Base-by-base conservation (phyloP, 2,113 vertebrate genomes). In the Excalfactoria chinensis region DNA sequence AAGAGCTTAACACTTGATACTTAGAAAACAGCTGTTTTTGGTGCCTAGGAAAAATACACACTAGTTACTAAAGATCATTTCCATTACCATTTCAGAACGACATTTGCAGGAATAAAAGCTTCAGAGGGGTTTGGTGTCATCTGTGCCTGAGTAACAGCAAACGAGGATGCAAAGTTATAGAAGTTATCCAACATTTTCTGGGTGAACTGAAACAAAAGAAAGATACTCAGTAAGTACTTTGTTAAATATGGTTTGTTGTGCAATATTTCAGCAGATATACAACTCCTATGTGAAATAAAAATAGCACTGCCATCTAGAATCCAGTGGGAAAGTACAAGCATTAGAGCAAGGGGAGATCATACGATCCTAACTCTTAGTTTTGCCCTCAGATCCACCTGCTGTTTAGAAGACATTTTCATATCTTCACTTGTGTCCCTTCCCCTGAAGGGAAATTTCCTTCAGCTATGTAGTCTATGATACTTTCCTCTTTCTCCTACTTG, bases 141-240 rank as follows among this genome's bases (percentile, higher is more conserved):
- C 97, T 99, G 99, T 49, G 98, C 98, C 97, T 99, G 99, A 71
- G 98, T 97, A 87, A 99, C 95, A 40, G 99, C 99, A 95, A 99
- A 99, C 0, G 99, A 99, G 20, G 98, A 98, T 60, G 98, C 98
- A 91, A 98, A 99, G 93, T 99, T 99, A 96, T 98, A 99, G 92
- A 99, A 98, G 86, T 98, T 99, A 95, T 99, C 99, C 97, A 99
- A 84, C 99, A 99, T 99, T 98, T 99, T 99, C 97, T 99, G 99
- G 23, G 98, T 99, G 96, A 99, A 99, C 98, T 99, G 96, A 23
- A 96, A 97, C 62, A 62, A 86, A 73, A 94, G 90, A 78, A 34
- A 81, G 21, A 43, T 3, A 58, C 34, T 23, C 77, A 77, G 2
- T n/a, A 67, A 80, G 53, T 34, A 86, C 1, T 43, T 75, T n/a